phyloP scores from a whole-genome alignment of 1,140 invertebrate genomes.

The Cydia strobilella region DNA sequence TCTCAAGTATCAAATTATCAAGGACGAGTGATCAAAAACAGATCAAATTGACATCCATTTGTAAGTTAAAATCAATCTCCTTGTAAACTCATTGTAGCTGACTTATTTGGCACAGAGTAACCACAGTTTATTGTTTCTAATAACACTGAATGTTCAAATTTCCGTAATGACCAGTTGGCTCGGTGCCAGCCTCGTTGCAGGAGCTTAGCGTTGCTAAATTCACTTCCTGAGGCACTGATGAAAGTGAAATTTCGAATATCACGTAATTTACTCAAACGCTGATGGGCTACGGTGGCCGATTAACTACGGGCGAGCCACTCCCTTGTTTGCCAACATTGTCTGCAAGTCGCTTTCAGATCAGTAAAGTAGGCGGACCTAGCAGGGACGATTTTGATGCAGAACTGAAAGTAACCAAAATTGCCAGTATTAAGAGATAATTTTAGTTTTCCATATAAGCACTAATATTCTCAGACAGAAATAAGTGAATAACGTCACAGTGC shows the following conservation, averaged over 20 bases:
- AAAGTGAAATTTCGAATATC: not conserved
- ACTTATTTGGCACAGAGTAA: not conserved
- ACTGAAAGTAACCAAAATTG: too few species aligned
- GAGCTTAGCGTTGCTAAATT: not conserved
- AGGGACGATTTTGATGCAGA: too few species aligned
- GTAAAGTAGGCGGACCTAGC: too few species aligned
- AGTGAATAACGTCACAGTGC: not conserved
- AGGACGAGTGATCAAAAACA: too few species aligned
- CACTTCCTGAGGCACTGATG: conserved; percentile 1
- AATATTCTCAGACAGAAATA: not conserved
- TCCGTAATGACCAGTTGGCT: conserved; percentile 10
- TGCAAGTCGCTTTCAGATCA: too few species aligned
- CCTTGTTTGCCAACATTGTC: too few species aligned
- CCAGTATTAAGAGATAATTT: not conserved
- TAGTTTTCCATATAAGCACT: not conserved
- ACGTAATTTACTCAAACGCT: not conserved
- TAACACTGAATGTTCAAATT: not conserved
- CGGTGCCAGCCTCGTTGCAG: not conserved
- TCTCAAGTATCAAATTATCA: too few species aligned
- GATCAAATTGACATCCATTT: too few species aligned
- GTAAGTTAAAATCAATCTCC: too few species aligned
- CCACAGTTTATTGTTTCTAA: conserved; percentile 8
- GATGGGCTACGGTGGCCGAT: too few species aligned
- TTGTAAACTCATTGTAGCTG: not conserved
- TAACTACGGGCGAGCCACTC: too few species aligned